Base-by-base conservation (phyloP, 2,888 invertebrate genomes). In the Hymenopus coronatus region DNA sequence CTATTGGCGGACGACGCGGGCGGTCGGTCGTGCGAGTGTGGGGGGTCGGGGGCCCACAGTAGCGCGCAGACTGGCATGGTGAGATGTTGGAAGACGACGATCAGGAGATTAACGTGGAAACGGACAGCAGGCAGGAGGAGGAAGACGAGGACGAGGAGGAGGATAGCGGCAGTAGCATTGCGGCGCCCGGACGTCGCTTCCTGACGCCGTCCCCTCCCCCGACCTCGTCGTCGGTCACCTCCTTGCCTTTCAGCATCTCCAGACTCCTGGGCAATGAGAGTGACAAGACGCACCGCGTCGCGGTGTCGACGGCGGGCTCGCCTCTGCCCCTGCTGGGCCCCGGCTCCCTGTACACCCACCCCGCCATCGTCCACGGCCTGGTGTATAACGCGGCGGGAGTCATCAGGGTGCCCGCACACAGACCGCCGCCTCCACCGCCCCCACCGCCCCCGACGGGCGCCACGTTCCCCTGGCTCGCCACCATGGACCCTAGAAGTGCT, bases 241-340 rank as follows among this genome's bases (percentile, higher is more conserved):
- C 89, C 83, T 92, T 97, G 91, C 96, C 97, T 89, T 97, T 97
- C 94, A 97, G 97, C 93, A 97, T 97, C 94, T 97, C 97, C 81
- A 95, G 97, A 92, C 94, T 97, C 92, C 94, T 97, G 92, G 96
- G 96, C n/a, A 96, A 96, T 93, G 96, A 96, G 91, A 96, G 96
- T 91, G 54, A 70, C 20, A 70, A 70, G 54, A 70, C 54, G 3
- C 96, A 96, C 91, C 95, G 96, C 88, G 93, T 94, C 93, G 83
- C 83, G 94, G 93, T 90, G 94, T 93, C 91, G 94, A 94, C 90
- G 87, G 90, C 84, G 88, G 88, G 89, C 90, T 46, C 70, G 28
- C 33, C 83, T 27, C 33, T 85, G n/a, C 84, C 83, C 54, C 46
- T 83, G 28, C 84, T 30, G 54, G 90, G 89, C 82, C 89, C 91